phyloP scores from a whole-genome alignment of 2,113 vertebrate species.

The Stercorarius parasiticus region DNA sequence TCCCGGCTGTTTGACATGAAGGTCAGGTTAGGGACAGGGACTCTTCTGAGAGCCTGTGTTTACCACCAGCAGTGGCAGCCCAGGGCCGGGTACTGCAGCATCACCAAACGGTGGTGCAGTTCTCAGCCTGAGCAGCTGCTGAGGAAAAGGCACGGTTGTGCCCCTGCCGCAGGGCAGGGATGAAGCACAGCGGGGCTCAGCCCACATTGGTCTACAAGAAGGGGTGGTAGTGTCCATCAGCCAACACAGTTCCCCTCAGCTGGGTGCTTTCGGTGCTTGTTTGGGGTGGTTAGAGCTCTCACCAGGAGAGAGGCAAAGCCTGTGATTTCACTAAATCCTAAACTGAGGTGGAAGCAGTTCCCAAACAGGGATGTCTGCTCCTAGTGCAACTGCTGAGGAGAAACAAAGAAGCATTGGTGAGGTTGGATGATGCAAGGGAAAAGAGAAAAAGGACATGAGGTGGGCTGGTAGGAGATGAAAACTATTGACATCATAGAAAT shows the following conservation, averaged over 20 bases:
- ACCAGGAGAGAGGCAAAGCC: neutral
- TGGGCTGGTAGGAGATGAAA: neutral
- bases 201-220: neutral
- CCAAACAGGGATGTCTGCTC: neutral
- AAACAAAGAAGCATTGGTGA: neutral
- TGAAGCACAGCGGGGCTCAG: neutral
- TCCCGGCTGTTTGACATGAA: neutral
- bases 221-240: neutral
- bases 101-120: neutral
- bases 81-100: rapidly evolving
- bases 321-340: neutral
- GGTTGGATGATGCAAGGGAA: neutral
- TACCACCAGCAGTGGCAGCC: neutral
- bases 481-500: neutral
- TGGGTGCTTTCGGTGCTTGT: neutral
- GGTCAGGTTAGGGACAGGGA: neutral
- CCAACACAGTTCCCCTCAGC: neutral
- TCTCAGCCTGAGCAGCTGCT: neutral
- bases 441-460: neutral
- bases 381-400: neutral
- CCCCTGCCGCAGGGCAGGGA: rapidly evolving
- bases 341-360: neutral
- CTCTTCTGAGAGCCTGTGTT: rapidly evolving
- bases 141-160: neutral
- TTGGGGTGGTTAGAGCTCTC: neutral